Evolutionary conservation across 2,797 vertebrate genomes (phyloP), one percentile per base, ranked within the genome.

Genomic region (Paedocypris micromegethes): DNA sequence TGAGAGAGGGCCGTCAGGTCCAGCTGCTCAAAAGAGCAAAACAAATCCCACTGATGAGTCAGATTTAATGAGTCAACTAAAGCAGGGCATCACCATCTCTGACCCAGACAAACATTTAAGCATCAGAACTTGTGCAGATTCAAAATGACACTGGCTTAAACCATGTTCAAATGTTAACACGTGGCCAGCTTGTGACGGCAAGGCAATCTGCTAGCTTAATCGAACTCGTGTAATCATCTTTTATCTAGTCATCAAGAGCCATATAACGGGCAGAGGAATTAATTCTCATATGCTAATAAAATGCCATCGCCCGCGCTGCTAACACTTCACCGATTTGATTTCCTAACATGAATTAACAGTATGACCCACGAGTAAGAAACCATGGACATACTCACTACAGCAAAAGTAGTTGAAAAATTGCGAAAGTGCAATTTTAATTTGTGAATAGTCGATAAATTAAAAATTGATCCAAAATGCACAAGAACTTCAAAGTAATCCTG

Each of bases 31-130:
- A 70, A 74, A 54, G 60, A 69, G 57, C 60, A 64, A 46, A 52
- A 63, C 62, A 64, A 66, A 52, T 72, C 65, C 55, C 45, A 64
- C 42, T 8, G 41, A 60, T 68, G 64, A 67, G 58, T 75, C 73
- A 75, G 50, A 72, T 56, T 52, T 41, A 56, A 9, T 64, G 50
- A 68, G 51, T 61, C 74, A 75, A 49, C 41, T 45, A 52, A 53
- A 69, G 8, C 23, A 56, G 4, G 54, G 57, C 55, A 46, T 23
- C 54, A 48, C 38, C 48, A 46, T 7, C 1, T 47, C 64, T 58
- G 59, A 59, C 56, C 54, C 47, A 53, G 43, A 64, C 51, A 64
- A 54, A 23, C 23, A 23, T 23, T 23, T 23, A 23, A 23, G 23
- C 23, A 23, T 23, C 23, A 23, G 23, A 23, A 23, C 23, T 23